Evolutionary conservation across 2,113 vertebrate species (phyloP).

Genomic region (Malurus cyaneus): DNA sequence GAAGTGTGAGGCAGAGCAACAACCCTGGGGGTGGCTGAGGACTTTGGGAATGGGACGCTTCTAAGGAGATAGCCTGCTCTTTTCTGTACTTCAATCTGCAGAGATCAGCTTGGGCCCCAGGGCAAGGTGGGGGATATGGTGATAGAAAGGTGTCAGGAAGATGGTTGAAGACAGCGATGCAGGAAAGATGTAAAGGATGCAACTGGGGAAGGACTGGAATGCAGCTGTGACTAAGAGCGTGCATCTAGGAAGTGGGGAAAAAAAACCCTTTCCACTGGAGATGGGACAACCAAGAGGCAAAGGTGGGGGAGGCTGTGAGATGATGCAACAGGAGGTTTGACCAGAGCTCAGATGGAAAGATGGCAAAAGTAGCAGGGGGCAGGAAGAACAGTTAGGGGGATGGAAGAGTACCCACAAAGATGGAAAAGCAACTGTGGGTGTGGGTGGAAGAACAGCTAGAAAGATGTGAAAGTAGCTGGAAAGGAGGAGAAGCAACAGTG

Average conservation of each 20-base stretch:
- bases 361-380: background rate
- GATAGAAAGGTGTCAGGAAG: background rate
- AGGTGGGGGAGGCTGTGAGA: background rate
- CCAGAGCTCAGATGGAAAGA: background rate
- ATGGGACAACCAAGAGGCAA: background rate
- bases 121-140: background rate
- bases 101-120: rapidly evolving
- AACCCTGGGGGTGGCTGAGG: background rate
- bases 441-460: background rate
- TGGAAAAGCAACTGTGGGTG: background rate
- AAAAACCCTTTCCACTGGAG: background rate
- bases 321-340: constrained; percentile 38
- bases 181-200: background rate
- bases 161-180: background rate
- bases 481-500: background rate
- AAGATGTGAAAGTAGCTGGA: background rate
- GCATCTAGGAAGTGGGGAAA: background rate
- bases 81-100: background rate
- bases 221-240: background rate
- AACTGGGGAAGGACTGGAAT: background rate
- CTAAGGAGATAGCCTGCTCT: background rate
- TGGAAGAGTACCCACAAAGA: background rate
- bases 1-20: background rate
- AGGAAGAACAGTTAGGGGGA: background rate
- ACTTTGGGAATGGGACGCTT: background rate